A percentile compares a stretch with the other conserved stretches of the same genome.
Evolutionary conservation across 2,888 invertebrate genomes (phyloP).

Genomic region (Mimumesa dahlbomi): DNA sequence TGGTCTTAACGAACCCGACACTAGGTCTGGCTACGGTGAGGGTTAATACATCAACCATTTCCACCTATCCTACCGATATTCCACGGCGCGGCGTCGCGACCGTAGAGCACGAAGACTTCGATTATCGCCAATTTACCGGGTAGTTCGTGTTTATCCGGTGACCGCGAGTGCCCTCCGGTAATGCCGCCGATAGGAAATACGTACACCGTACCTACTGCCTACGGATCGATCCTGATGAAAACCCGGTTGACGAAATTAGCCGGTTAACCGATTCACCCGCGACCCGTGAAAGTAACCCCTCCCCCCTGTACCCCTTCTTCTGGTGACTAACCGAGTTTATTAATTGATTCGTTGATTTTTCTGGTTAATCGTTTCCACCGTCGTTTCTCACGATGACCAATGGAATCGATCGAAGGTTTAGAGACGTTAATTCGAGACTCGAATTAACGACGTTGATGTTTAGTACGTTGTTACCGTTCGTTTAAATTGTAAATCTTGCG

Average conservation of each 20-base stretch:
- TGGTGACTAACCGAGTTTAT: too few relatives aligned
- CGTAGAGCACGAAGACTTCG: constrained; percentile 39
- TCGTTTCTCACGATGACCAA: too few relatives aligned
- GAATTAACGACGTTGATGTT: too few relatives aligned
- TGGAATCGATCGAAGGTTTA: not conserved
- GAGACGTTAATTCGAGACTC: too few relatives aligned
- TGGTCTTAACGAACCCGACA: constrained; percentile 60
- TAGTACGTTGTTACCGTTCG: too few relatives aligned
- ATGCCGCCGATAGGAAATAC: constrained; percentile 23
- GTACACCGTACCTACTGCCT: not conserved
- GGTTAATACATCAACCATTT: constrained; percentile 50
- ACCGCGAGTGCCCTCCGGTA: constrained; percentile 36
- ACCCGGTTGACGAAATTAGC: constrained; percentile 36
- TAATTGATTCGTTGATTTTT: constrained; percentile 13
- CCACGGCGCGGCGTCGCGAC: constrained; percentile 9
- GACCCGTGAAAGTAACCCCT: not conserved
- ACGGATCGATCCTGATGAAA: constrained; percentile 19
- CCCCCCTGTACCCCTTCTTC: too few relatives aligned
- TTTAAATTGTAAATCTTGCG: too few relatives aligned
- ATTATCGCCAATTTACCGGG: constrained; percentile 53
- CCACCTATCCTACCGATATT: constrained; percentile 40
- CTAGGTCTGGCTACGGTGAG: constrained; percentile 28
- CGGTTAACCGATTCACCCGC: constrained; percentile 26
- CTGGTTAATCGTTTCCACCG: constrained; percentile 2
- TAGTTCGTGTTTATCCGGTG: constrained; percentile 45